Evolutionary conservation across 2,888 invertebrate species (phyloP), one percentile per base, ranked within the genome.

Genomic region (Nymphalis polychloros): DNA sequence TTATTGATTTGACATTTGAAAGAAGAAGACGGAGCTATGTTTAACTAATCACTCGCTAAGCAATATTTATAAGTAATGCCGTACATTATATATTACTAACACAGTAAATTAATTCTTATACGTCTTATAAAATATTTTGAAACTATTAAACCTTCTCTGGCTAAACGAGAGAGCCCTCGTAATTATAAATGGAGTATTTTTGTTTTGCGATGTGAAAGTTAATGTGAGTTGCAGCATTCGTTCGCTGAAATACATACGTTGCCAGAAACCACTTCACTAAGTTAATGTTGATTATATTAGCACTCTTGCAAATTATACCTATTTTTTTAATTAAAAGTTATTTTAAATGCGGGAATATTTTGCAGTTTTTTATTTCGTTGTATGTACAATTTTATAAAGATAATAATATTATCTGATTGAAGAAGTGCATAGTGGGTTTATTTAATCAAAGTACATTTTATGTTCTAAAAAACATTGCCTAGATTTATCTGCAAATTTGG

Each of bases 181-280:
- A 59, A 50, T 59, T 59, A 65, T 65, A 50, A 65, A 59, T 59
- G 46, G 35, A 59, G 64, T 65, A 50, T 65, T 59, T 65, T 59
- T 50, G 59, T 65, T 59, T 59, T 59, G 59, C 35, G 64, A 59
- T 41, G 64, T 65, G 59, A 65, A 64, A 65, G 64, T 59, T 65
- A 52, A 59, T 64, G 35, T 65, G 64, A 59, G 27, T 65, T 65
- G 41, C 50, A n/a, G 59, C 50, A 49, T 64, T 59, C 50, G 64
- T 65, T 65, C 59, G 27, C 46, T 50, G 46, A 65, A 65, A 59
- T 65, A 65, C 64, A 59, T 65, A 65, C 64, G 50, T 41, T 50
- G 59, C 50, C 17, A 50, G 59, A 59, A 65, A 65, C 64, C 59
- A 65, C 59, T 65, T 65, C 59, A 17, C 59, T 65, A 52, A 59